phyloP scores from a whole-genome alignment of 2,797 vertebrate species.

The Anolis apletophallus region DNA sequence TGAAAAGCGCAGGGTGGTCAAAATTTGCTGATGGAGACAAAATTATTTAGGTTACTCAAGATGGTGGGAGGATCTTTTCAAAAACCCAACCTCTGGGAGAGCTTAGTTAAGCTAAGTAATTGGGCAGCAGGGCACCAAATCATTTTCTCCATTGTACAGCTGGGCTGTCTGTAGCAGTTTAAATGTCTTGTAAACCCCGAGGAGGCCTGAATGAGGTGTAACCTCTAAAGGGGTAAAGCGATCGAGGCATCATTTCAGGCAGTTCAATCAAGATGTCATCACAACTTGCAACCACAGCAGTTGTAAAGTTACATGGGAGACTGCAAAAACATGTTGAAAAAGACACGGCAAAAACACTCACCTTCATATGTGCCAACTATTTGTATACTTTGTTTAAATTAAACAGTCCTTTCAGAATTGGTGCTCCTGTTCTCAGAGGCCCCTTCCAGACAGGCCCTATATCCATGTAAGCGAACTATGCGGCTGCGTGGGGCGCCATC shows the following conservation, averaged over 20 bases:
- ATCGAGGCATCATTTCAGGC: slow-evolving; percentile 29
- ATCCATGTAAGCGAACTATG: too few species aligned
- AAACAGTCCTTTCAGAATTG: too few species aligned
- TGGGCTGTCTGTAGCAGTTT: slow-evolving; percentile 41
- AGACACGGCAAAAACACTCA: neutral
- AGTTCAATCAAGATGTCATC: slow-evolving; percentile 29
- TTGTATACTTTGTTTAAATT: neutral
- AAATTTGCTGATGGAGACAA: slow-evolving; percentile 50
- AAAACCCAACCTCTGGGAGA: slow-evolving; percentile 17
- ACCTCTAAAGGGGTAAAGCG: neutral
- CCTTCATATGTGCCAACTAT: neutral
- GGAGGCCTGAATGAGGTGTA: slow-evolving; percentile 38
- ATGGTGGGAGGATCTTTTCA: neutral
- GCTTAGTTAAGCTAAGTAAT: slow-evolving; percentile 17
- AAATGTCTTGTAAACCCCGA: slow-evolving; percentile 42
- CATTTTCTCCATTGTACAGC: slow-evolving; percentile 28
- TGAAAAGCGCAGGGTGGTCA: slow-evolving; percentile 33
- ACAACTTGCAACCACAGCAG: slow-evolving; percentile 5
- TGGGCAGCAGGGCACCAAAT: neutral
- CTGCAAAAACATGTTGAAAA: neutral
- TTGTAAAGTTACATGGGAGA: neutral
- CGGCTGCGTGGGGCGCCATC: too few species aligned
- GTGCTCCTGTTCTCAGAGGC: too few species aligned
- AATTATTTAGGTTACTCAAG: slow-evolving; percentile 37
- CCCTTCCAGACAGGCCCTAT: too few species aligned